phyloP scores from a whole-genome alignment of 2,797 vertebrate genomes.

The Siniperca scherzeri region DNA sequence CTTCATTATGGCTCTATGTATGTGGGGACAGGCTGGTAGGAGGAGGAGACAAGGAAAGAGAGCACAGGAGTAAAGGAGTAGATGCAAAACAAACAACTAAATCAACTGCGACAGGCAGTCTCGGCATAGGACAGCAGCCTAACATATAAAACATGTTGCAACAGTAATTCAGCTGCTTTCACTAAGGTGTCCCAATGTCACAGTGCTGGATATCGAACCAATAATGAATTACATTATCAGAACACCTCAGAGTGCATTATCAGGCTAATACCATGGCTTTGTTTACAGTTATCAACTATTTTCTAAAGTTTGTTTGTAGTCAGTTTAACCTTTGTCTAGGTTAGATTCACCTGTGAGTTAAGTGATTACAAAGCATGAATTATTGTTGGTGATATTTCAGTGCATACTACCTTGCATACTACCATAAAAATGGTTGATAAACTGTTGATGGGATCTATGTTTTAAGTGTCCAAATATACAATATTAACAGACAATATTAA shows the following conservation, averaged over 20 bases:
- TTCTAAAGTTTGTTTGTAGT: not conserved
- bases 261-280: not conserved
- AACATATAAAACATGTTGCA: not conserved
- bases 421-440: conserved; percentile 3
- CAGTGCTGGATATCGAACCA: not conserved
- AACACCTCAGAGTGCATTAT: not conserved
- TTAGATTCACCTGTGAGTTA: not conserved
- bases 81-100: conserved; percentile 17
- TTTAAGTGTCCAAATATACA: not conserved
- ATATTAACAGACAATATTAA: not conserved
- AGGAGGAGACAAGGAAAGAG: conserved; percentile 22
- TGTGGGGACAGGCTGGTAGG: conserved; percentile 14
- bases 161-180: not conserved
- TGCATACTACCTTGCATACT: not conserved
- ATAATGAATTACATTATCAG: not conserved
- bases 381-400: not conserved
- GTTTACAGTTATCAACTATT: not conserved
- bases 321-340: not conserved
- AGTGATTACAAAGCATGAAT: not conserved
- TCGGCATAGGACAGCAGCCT: not conserved
- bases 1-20: conserved; percentile 44
- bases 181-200: not conserved
- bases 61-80: conserved; percentile 2
- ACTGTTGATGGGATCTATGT: not conserved
- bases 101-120: conserved; percentile 11